Percentiles rank a stretch among this genome's conserved stretches.
Conservation (phyloP, 2,888 invertebrate species). For the Folsomia candida region DNA sequence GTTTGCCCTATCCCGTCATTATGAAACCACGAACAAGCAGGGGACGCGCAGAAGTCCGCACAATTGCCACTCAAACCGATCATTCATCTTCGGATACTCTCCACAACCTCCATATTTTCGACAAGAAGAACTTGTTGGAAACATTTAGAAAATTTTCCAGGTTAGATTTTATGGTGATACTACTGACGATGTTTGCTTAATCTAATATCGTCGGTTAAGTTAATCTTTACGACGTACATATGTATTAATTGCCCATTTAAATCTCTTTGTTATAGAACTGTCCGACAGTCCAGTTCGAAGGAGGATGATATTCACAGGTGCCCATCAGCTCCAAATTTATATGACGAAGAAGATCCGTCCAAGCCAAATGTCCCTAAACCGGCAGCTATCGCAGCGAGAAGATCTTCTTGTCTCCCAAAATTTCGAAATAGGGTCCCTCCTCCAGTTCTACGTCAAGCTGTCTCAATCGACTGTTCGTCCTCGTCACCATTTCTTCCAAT, state of each 20-base stretch:
- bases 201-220: not conserved
- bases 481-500: slow-evolving; percentile 38
- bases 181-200: not conserved
- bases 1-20: slow-evolving; percentile 24
- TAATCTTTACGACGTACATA: no score
- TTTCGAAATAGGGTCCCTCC: slow-evolving; percentile 39
- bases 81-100: slow-evolving; percentile 34
- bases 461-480: slow-evolving; percentile 48
- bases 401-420: slow-evolving; percentile 44
- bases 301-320: slow-evolving; percentile 48
- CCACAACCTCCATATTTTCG: slow-evolving; percentile 41
- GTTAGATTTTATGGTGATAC: slow-evolving; percentile 26
- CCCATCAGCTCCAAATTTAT: slow-evolving; percentile 48
- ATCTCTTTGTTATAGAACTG: slow-evolving; percentile 31
- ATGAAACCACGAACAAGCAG: slow-evolving; percentile 31
- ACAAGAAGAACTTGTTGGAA: slow-evolving; percentile 46
- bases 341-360: slow-evolving; percentile 27
- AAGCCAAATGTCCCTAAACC: slow-evolving; percentile 36
- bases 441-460: slow-evolving; percentile 39
- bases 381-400: slow-evolving; percentile 32
- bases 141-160: slow-evolving; percentile 49
- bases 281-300: slow-evolving; percentile 42
- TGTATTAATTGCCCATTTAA: no score
- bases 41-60: slow-evolving; percentile 44
- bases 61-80: slow-evolving; percentile 46